Evolutionary conservation across 2,113 vertebrate genomes (phyloP).

Genomic region (Isurus oxyrinchus): DNA sequence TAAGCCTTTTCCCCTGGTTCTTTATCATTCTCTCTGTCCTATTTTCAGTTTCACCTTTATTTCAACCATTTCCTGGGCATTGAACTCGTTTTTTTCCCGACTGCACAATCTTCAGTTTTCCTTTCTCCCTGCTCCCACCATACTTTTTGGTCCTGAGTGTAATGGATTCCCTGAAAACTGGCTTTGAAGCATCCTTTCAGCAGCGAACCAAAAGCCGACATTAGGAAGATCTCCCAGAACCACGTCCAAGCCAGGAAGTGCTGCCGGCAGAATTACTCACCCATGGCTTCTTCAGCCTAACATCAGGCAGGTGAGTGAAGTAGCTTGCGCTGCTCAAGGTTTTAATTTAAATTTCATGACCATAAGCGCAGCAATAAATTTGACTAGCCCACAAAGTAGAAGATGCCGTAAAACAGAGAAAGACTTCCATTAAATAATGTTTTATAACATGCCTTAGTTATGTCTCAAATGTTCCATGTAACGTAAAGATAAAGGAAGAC

Average conservation of each 20-base stretch:
- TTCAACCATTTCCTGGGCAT: not conserved
- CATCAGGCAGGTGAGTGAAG: not conserved
- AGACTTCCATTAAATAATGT: not conserved
- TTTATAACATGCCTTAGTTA: not conserved
- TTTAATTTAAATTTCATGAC: not conserved
- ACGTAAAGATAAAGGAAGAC: not conserved
- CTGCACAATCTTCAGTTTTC: not conserved
- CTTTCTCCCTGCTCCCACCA: not conserved
- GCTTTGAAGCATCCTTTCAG: not conserved
- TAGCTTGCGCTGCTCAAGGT: not conserved
- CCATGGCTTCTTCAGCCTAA: too few relatives aligned
- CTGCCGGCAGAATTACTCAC: not conserved
- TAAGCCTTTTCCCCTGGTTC: not conserved
- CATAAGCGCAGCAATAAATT: not conserved
- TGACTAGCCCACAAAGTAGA: not conserved
- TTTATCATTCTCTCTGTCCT: not conserved
- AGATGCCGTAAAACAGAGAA: not conserved
- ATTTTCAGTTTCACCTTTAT: not conserved
- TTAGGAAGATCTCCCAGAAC: not conserved
- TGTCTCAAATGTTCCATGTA: not conserved
- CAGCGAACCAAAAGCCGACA: not conserved
- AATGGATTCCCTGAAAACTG: not conserved
- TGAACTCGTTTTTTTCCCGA: not conserved
- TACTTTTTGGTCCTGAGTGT: not conserved
- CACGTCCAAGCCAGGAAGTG: not conserved